Base-by-base conservation (phyloP, 2,797 vertebrate genomes). In the Chaetodon trifasciatus region DNA sequence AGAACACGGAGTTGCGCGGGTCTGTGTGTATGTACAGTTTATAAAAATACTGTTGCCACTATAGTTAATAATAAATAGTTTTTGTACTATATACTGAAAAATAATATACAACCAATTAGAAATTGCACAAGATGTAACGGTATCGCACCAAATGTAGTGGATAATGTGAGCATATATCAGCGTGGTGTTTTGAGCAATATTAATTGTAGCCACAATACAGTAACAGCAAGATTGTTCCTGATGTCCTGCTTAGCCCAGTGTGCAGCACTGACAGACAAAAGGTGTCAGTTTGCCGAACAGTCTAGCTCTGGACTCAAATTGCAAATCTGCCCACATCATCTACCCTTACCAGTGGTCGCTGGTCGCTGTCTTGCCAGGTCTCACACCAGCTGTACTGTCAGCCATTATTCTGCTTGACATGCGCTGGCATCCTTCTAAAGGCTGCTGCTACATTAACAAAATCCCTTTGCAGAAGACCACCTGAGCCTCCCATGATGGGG, bases 401-500 rank as follows among this genome's bases (percentile, higher is more conserved):
- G 60, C 55, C 57, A 46, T 77, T 70, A 86, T 81, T 73, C 58
- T 44, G 47, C 60, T 49, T 58, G 60, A 52, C 58, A 32, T 85
- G 67, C 60, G 67, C 50, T 74, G 65, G 72, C 70, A 65, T 81
- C 52, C 35, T 17, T 73, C 70, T 74, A 46, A 78, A 76, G 71
- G 69, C 75, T 75, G 69, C 64, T 42, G 19, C 37, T 52, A 4
- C 60, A 53, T 73, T 70, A 86, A 81, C 73, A 74, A 46, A 42
- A 44, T 70, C 71, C 62, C 46, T 23, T 44, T 76, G 65, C 28
- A 35, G 55, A 35, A 6, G 15, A 69, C 86, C 88, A 85, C 69
- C 85, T 89, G 84, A 89, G 86, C 82, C 78, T 74, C 65, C 66
- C 37, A 24, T 52, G 76, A 64, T 3, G 6, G 64, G 81, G 74